A percentile compares a stretch with the other conserved stretches of the same genome.
These are phyloP conservation scores for Leucoraja ocellata DNA, from an alignment of 2,797 vertebrate genomes.

Conservation along the genomic window DNA sequence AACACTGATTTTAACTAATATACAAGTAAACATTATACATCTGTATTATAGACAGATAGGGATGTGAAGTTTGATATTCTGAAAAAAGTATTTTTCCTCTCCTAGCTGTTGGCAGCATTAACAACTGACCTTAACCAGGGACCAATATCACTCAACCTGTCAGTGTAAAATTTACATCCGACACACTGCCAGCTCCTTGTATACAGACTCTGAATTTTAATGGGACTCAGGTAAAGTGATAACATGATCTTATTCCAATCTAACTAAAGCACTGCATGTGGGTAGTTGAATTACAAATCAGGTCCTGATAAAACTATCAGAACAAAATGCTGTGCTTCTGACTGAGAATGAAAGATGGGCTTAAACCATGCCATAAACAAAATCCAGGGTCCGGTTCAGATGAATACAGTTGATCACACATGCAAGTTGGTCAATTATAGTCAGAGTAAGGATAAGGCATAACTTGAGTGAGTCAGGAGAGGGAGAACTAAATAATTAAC, in stretches of 20 bases:
- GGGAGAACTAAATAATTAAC: neutral
- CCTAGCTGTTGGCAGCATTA: neutral
- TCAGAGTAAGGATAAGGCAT: neutral
- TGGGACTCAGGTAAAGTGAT: neutral
- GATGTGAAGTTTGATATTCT: neutral
- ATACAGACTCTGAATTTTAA: slow-evolving; percentile 24
- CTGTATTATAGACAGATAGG: neutral
- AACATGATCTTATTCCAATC: neutral
- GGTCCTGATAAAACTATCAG: neutral
- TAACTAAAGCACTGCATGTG: neutral
- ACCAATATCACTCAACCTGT: neutral
- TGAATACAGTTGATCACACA: neutral
- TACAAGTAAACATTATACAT: neutral
- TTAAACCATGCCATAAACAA: neutral
- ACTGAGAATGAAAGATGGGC: neutral
- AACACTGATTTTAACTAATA: neutral
- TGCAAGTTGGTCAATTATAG: neutral
- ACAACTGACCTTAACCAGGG: neutral
- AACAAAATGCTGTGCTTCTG: neutral
- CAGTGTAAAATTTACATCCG: neutral
- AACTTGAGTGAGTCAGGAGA: neutral
- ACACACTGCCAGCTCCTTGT: neutral
- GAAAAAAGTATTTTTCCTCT: neutral
- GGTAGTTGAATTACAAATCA: neutral
- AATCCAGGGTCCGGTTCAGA: neutral